These are phyloP conservation scores for Eremophila alpestris DNA, from an alignment of 2,797 vertebrate species.

Conservation along the genomic window DNA sequence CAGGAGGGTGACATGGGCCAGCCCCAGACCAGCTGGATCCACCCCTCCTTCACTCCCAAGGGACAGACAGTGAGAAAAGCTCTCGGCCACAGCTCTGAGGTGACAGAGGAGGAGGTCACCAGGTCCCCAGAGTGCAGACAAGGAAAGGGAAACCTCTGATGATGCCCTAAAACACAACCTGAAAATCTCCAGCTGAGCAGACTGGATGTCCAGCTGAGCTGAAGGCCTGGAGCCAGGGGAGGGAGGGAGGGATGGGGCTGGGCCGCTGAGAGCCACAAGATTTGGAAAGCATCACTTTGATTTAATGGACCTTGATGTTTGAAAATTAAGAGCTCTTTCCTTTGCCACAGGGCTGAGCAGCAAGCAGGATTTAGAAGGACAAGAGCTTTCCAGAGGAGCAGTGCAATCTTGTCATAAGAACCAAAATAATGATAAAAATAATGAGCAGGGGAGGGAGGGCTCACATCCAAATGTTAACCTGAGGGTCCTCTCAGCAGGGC, in stretches of 20 bases:
- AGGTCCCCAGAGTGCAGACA: fast-evolving
- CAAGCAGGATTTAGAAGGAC: not conserved
- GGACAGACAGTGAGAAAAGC: not conserved
- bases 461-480: not conserved
- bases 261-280: not conserved
- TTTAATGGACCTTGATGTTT: not conserved
- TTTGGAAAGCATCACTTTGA: not conserved
- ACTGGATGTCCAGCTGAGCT: not conserved
- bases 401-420: not conserved
- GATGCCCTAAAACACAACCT: not conserved
- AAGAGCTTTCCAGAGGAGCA: constrained; percentile 3
- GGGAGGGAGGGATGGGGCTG: not conserved
- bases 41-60: fast-evolving
- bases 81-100: fast-evolving
- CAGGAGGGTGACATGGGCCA: not conserved
- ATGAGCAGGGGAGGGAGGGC: not conserved
- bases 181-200: not conserved
- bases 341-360: not conserved
- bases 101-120: fast-evolving
- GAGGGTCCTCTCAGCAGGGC: not conserved
- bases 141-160: not conserved
- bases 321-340: not conserved
- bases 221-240: not conserved
- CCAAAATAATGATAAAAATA: constrained; percentile 21
- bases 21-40: not conserved